Percentiles rank a stretch among this genome's conserved stretches.
Evolutionary conservation across 2,113 vertebrate species (phyloP).

Genomic region (Pipra filicauda): DNA sequence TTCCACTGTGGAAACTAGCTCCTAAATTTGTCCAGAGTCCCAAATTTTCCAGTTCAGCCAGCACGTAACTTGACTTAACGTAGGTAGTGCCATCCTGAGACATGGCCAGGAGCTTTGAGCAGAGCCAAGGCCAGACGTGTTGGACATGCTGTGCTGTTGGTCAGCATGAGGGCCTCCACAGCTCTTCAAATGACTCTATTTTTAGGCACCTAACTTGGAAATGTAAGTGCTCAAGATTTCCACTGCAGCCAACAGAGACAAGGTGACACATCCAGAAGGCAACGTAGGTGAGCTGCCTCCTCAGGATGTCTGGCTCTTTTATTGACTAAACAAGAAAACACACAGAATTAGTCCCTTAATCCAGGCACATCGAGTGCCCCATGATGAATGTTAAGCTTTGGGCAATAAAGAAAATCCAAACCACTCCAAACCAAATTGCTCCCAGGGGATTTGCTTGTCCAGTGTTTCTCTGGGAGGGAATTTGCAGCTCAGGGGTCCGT

Average conservation of each 20-base stretch:
- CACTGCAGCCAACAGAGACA: background rate
- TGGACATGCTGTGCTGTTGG: background rate
- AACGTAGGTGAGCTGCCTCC: rapidly evolving
- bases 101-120: rapidly evolving
- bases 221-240: background rate
- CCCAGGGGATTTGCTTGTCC: background rate
- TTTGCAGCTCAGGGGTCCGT: background rate
- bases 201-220: background rate
- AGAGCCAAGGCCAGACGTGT: background rate
- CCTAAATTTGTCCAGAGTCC: background rate
- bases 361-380: background rate
- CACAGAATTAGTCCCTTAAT: background rate
- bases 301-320: background rate
- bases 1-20: background rate
- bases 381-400: background rate
- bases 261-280: rapidly evolving
- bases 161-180: background rate
- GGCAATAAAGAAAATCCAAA: background rate
- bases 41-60: background rate
- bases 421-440: background rate
- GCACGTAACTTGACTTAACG: background rate
- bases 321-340: background rate
- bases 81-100: background rate
- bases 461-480: background rate
- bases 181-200: background rate